Base-by-base conservation (phyloP, 2,888 invertebrate genomes). In the Drosophila helvetica region DNA sequence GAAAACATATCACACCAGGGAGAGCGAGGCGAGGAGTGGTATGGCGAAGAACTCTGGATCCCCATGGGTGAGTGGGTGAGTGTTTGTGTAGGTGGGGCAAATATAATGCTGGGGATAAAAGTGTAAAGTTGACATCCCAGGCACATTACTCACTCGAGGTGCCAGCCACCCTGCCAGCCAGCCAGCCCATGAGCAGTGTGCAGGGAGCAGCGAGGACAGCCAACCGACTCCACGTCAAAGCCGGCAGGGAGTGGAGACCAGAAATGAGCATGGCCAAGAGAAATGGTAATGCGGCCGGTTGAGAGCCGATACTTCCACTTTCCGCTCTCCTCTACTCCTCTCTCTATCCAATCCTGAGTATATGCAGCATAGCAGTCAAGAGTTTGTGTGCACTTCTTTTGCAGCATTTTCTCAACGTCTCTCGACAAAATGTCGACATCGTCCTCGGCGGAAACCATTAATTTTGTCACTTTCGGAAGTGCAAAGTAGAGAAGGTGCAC, bases 81-180 rank as follows among this genome's bases (percentile, higher is more conserved):
- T 63, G 64, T 54, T 62, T 74, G 74, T 78, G 81, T 69, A 85
- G 88, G 86, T 87, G 79, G 79, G 74, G 83, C 85, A 81, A 78
- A 88, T 85, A 86, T 88, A 88, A 86, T 85, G 80, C 89, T 72
- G 81, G 76, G 81, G 84, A 88, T 88, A 85, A 85, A 84, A 83
- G 87, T 87, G 82, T 87, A 86, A 88, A 89, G 86, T 88, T 88
- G 88, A 86, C 90, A 90, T 80, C 86, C 80, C 85, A 75, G 78
- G 82, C 79, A 87, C 88, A 89, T 90, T 86, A 88, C 77, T 85
- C 89, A 89, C 81, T 78, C 80, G 81, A 83, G 87, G 78, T 85
- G 82, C 86, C 86, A 87, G 74, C 77, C 47, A 27, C 2, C 27
- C 27, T 7, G 18, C 9, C 43, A 18, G 30, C 18, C 22, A 43